Evolutionary conservation across 1,140 invertebrate genomes (phyloP), one percentile per base, ranked within the genome.

Genomic region (Cotesia glomerata): DNA sequence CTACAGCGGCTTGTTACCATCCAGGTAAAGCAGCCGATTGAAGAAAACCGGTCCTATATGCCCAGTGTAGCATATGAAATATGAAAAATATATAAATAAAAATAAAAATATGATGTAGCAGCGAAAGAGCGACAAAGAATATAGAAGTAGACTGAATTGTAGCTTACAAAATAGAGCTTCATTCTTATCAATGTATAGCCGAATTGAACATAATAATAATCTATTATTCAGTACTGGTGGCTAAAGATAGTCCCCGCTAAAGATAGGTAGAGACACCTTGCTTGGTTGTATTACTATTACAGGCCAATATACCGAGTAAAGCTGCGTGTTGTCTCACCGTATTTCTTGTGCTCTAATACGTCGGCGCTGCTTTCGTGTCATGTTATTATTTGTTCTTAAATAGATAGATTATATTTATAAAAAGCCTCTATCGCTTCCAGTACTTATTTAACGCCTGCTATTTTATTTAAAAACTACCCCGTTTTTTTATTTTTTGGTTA

Each of bases 211-310:
- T 26, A 26, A 26, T 26, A 26, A 26, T 26, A 26, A 45, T 85
- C 75, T 81, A 83, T 84, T 83, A 85, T 82, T 84, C 81, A 82
- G 76, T 78, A 76, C 78, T 79, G 70, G 18, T 26, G 39, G 74
- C 78, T 85, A 83, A 84, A 82, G 70, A 84, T 81, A 83, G 80
- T 78, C 74, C 76, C 66, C 69, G 75, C 78, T 84, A 85, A 84
- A 83, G 81, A 84, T 83, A 81, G 79, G 14, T 64, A 36, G 62
- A 64, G 62, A 64, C 62, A 64, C 74, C 77, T 76, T 26, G 26
- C 26, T 26, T 26, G 26, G 1, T 26, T 26, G 26, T 26, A 26
- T 26, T 26, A 26, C 26, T 26, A 26, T 26, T 78, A 79, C 77
- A 67, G 73, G 78, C 78, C 77, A 79, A 67, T 63, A 8, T 74